Conservation (phyloP, 2,888 invertebrate species). For the Leucozona laternaria region DNA sequence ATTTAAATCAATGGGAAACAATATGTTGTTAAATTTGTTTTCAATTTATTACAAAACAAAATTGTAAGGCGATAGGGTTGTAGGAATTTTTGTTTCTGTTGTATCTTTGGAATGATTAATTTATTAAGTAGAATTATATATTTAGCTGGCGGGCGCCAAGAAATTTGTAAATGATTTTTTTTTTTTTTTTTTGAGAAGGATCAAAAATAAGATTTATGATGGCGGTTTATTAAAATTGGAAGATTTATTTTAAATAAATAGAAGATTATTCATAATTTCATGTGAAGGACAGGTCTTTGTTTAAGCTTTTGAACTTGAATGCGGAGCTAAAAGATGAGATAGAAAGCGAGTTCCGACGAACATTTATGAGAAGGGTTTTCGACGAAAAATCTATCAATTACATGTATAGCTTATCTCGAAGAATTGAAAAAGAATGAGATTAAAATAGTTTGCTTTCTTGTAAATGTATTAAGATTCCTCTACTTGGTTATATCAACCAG, state of each 20-base stretch:
- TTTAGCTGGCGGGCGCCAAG: slow-evolving; percentile 3
- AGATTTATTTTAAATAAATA: neutral
- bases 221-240: neutral
- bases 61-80: slow-evolving; percentile 4
- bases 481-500: too few relatives aligned
- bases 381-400: too few relatives aligned
- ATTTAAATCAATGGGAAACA: slow-evolving; percentile 31
- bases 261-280: neutral
- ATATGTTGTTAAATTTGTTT: slow-evolving; percentile 24
- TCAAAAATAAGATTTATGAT: slow-evolving; percentile 5
- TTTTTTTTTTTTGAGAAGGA: neutral
- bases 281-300: neutral
- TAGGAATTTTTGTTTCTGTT: neutral
- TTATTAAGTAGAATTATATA: neutral
- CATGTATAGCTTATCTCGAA: too few relatives aligned
- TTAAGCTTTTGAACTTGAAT: neutral
- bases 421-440: too few relatives aligned
- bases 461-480: too few relatives aligned
- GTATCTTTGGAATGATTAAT: neutral
- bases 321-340: too few relatives aligned
- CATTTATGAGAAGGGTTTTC: too few relatives aligned
- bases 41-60: slow-evolving; percentile 14
- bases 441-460: too few relatives aligned
- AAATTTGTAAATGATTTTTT: slow-evolving; percentile 10
- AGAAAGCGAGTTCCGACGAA: too few relatives aligned